Evolutionary conservation across 2,888 invertebrate species (phyloP), one percentile per base, ranked within the genome.

Genomic region (Ormia ochracea): DNA sequence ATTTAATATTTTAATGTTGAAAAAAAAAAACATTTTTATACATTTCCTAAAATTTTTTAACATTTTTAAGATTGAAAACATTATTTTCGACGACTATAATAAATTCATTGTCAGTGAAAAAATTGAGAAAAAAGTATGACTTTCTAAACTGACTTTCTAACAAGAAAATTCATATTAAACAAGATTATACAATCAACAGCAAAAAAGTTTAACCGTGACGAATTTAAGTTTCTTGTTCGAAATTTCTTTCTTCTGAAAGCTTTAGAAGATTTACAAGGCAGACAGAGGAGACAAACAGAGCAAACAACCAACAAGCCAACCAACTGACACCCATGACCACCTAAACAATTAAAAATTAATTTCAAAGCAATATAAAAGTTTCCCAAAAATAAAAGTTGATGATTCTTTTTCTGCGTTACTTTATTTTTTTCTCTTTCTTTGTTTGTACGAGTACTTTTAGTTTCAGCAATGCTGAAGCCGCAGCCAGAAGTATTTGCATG

Each of bases 341-440:
- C 80, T 77, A 77, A 81, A 81, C 80, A 81, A 72, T 79, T 79
- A 79, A 79, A 79, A 79, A 79, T 79, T 75, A 79, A 79, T 79
- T 75, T 79, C 70, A 65, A 61, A 75, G 79, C 79, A 79, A 79
- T 79, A 79, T 70, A 79, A 79, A 79, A 79, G 59, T 79, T 79
- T 79, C 41, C 70, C 65, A 69, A 79, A 79, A 75, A 79, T 79
- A 70, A 79, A 79, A 79, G 70, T 79, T 79, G 58, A 36, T 65
- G 48, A 75, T 59, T 59, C 21, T 38, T 45, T 70, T 70, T 58
- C 38, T 41, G 17, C n/a, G 5, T 19, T 63, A 19, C 6, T 43
- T 68, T 19, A 12, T 43, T 38, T 28, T 14, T 19, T 28, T 21
- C 36, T 21, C 21, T 63, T 26, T 68, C 19, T 54, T n/a, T n/a